Evolutionary conservation across 2,797 vertebrate species (phyloP).

Genomic region (Silurus lanzhouensis): DNA sequence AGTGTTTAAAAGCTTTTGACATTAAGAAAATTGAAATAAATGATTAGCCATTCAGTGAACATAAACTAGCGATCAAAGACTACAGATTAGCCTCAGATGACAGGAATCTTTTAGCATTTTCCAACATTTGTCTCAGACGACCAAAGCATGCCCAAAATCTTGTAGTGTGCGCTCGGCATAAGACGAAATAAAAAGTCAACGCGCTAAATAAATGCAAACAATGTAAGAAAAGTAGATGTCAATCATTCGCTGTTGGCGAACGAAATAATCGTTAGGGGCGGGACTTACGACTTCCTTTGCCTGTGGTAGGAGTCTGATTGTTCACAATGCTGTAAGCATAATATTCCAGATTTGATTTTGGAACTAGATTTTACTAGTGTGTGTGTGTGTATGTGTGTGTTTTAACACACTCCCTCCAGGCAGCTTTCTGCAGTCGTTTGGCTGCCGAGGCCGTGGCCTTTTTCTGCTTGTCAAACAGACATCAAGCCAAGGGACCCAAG

Average conservation of each 20-base stretch:
- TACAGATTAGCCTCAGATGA: no score
- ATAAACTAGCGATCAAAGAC: no score
- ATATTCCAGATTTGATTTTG: not conserved
- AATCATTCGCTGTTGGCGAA: not conserved
- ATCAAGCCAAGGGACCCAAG: constrained; percentile 66
- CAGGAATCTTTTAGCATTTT: no score
- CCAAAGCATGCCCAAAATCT: no score
- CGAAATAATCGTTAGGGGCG: no score
- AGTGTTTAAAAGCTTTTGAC: no score
- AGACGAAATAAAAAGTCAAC: no score
- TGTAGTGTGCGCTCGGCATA: no score
- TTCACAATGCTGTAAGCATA: not conserved
- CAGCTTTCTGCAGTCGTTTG: constrained; percentile 59
- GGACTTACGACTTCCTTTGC: not conserved
- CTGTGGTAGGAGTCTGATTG: not conserved
- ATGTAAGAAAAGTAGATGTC: not conserved
- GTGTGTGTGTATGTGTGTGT: constrained; percentile 50
- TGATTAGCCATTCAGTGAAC: no score
- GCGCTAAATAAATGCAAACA: no score
- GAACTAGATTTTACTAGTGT: not conserved
- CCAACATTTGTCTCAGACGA: no score
- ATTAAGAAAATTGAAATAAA: no score
- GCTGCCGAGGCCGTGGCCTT: constrained; percentile 58
- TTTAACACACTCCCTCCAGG: constrained; percentile 55
- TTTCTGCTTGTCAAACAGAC: constrained; percentile 75